Conservation (phyloP, 2,888 invertebrate species). For the Drosophila colorata region DNA sequence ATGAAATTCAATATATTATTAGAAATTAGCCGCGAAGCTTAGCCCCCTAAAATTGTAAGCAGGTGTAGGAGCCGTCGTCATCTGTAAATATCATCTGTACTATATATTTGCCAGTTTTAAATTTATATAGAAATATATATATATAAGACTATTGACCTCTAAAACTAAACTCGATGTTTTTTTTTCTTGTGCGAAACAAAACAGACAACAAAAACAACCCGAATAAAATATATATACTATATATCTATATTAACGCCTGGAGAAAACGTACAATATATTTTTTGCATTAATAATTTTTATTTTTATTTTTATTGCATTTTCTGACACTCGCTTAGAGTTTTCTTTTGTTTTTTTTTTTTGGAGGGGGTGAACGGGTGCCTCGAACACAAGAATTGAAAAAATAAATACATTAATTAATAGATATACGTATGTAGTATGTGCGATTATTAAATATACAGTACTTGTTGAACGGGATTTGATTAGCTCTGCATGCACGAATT, state of each 20-base stretch:
- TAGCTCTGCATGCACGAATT: slow-evolving; percentile 41
- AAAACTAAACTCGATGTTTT: slow-evolving; percentile 45
- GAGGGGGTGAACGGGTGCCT: slow-evolving; percentile 11
- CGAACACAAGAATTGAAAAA: slow-evolving; percentile 53
- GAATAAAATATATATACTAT: slow-evolving; percentile 33
- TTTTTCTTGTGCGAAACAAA: slow-evolving; percentile 66
- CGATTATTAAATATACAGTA: slow-evolving; percentile 52
- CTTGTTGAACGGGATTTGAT: slow-evolving; percentile 35
- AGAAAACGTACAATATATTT: slow-evolving; percentile 6
- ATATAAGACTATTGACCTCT: slow-evolving; percentile 43
- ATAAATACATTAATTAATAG: slow-evolving; percentile 69
- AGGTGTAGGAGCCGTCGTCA: background rate
- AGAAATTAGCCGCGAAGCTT: background rate
- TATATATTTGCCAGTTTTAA: slow-evolving; percentile 43
- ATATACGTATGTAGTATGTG: slow-evolving; percentile 37
- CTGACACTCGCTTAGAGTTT: background rate
- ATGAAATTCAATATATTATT: slow-evolving; percentile 46
- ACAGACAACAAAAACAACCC: slow-evolving; percentile 15
- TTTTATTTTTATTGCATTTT: slow-evolving; percentile 41
- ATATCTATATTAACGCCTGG: slow-evolving; percentile 28
- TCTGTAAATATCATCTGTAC: slow-evolving; percentile 62
- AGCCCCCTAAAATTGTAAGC: background rate
- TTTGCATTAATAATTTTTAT: slow-evolving; percentile 24
- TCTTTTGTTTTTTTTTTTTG: slow-evolving; percentile 2
- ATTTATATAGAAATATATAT: slow-evolving; percentile 13